phyloP scores from a whole-genome alignment of 2,113 vertebrate genomes.

The Arizona elegans region DNA sequence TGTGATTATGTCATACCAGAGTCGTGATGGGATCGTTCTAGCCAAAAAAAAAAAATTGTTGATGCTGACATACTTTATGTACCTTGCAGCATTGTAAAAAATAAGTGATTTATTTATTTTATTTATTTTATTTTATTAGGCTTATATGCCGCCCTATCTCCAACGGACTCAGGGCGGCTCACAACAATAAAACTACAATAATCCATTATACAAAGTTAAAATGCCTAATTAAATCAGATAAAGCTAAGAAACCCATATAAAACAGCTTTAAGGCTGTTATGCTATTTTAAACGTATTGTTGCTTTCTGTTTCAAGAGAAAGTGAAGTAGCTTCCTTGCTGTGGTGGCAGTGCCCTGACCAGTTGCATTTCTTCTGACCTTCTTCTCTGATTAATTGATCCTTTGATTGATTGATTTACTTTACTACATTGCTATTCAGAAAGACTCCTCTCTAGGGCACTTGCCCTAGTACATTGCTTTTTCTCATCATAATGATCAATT shows the following conservation, averaged over 20 bases:
- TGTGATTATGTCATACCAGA: background rate
- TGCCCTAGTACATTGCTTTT: background rate
- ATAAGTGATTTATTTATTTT: background rate
- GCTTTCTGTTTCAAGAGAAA: background rate
- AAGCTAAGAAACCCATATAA: no score
- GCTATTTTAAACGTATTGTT: background rate
- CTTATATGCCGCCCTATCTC: no score
- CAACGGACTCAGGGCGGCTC: no score
- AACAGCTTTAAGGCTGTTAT: background rate
- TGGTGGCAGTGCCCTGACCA: background rate
- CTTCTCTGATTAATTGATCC: background rate
- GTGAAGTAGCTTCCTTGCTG: background rate
- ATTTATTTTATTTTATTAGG: no score
- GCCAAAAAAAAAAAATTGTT: background rate
- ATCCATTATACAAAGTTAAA: no score
- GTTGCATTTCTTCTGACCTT: background rate
- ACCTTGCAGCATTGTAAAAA: background rate
- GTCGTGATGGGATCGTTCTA: background rate
- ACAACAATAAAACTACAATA: no score
- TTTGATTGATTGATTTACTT: background rate
- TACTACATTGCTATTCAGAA: background rate
- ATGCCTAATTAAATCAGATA: no score
- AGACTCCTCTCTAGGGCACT: background rate
- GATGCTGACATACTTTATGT: background rate
- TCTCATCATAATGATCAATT: background rate